These are phyloP conservation scores for Anguilla anguilla DNA, from an alignment of 2,797 vertebrate species.

Conservation along the genomic window DNA sequence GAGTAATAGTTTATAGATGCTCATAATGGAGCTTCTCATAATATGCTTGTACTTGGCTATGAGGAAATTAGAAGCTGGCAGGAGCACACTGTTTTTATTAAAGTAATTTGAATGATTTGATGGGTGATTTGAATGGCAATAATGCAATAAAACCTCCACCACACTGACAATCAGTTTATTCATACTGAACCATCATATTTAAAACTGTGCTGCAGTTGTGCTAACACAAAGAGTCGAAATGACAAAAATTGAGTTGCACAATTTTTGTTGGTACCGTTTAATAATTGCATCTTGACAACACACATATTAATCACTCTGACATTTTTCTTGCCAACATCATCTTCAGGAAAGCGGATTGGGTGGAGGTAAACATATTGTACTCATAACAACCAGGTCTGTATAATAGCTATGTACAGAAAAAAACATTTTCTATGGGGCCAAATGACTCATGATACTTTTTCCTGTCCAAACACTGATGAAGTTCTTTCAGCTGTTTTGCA, in stretches of 20 bases:
- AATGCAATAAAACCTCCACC: neutral
- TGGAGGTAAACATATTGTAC: neutral
- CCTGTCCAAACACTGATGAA: neutral
- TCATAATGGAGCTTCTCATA: no score
- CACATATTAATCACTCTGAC: constrained; percentile 34
- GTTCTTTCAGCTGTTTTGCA: neutral
- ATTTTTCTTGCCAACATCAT: constrained; percentile 26
- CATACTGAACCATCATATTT: no score
- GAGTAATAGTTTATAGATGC: no score
- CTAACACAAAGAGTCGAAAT: neutral
- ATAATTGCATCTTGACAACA: constrained; percentile 8
- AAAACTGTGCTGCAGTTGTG: no score
- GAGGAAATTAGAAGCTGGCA: no score
- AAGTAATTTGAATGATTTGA: neutral
- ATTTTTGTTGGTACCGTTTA: neutral
- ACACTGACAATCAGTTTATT: neutral
- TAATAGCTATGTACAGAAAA: neutral
- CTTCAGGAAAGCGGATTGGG: neutral
- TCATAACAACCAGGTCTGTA: neutral
- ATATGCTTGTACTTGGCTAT: no score
- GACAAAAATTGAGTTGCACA: neutral
- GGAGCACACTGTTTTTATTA: neutral
- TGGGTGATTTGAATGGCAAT: neutral
- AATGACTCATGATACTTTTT: neutral
- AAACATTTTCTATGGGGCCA: neutral